Conservation (phyloP, 2,797 vertebrate genomes). For the Cichlasoma orientale region DNA sequence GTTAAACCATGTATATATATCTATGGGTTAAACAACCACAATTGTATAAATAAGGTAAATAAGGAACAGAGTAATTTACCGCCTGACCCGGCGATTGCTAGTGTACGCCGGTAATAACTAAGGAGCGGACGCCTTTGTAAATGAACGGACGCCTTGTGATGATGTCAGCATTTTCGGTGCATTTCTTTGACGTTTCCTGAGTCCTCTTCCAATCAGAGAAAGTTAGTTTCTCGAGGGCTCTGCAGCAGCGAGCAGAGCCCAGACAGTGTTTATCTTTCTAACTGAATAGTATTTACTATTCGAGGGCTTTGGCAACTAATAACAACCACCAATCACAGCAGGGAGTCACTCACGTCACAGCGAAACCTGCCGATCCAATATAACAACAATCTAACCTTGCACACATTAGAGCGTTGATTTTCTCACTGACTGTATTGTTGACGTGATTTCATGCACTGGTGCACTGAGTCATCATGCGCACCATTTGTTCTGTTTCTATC, state of each 20-base stretch:
- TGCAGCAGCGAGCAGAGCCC: too few relatives aligned
- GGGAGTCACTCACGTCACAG: not conserved
- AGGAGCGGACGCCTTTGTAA: not conserved
- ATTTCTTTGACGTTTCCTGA: not conserved
- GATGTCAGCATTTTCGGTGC: not conserved
- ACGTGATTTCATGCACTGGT: too few relatives aligned
- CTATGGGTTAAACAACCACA: not conserved
- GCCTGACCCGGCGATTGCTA: rapidly evolving
- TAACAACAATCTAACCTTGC: not conserved
- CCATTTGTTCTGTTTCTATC: not conserved
- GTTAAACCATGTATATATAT: too few relatives aligned
- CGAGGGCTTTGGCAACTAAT: too few relatives aligned
- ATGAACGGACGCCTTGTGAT: slow-evolving; percentile 11
- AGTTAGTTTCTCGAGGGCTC: not conserved
- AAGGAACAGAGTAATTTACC: not conserved
- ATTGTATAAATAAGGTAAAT: not conserved
- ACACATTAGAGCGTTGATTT: not conserved
- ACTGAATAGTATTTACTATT: too few relatives aligned
- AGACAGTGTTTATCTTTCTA: too few relatives aligned
- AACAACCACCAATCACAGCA: not conserved
- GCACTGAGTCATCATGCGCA: not conserved
- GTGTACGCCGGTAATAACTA: not conserved
- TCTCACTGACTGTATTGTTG: not conserved
- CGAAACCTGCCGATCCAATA: not conserved
- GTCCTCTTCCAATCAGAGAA: slow-evolving; percentile 19